Percentiles rank a stretch among this genome's conserved stretches.
phyloP scores from a whole-genome alignment of 2,797 vertebrate species.

The Knipowitschia caucasica region DNA sequence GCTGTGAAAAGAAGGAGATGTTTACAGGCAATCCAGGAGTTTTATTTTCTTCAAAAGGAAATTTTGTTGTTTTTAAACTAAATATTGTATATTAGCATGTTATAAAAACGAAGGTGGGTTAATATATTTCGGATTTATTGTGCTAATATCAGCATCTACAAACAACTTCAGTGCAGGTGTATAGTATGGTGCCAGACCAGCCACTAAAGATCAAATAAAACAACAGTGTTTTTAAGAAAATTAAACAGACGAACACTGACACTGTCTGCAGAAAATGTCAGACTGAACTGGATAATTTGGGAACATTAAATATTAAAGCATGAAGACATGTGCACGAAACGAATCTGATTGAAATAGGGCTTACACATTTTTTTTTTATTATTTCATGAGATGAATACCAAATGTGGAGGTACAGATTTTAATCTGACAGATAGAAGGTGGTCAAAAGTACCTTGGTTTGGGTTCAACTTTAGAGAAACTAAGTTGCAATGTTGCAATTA shows the following conservation, averaged over 20 bases:
- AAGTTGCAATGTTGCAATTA: too few species aligned
- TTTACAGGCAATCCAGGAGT: constrained; percentile 2
- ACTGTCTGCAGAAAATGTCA: neutral
- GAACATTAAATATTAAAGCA: too few species aligned
- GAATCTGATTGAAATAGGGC: too few species aligned
- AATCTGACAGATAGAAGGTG: too few species aligned
- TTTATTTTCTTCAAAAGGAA: neutral
- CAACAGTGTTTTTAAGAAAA: neutral
- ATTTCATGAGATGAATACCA: too few species aligned
- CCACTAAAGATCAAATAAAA: constrained; percentile 1
- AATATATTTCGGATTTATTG: neutral
- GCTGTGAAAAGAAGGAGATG: constrained; percentile 18
- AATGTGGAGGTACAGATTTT: too few species aligned
- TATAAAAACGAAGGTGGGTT: neutral
- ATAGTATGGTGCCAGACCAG: neutral
- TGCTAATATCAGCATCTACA: neutral
- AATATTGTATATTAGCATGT: neutral
- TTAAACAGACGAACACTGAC: neutral
- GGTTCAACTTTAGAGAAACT: too few species aligned
- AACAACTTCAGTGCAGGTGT: neutral
- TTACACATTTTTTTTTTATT: too few species aligned
- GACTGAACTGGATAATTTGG: neutral
- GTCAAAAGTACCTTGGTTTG: too few species aligned
- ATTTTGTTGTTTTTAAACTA: neutral
- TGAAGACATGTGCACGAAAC: too few species aligned